A percentile compares a stretch with the other conserved stretches of the same genome.
Conservation (phyloP, 2,113 vertebrate genomes). For the Beaufortia kweichowensis region DNA sequence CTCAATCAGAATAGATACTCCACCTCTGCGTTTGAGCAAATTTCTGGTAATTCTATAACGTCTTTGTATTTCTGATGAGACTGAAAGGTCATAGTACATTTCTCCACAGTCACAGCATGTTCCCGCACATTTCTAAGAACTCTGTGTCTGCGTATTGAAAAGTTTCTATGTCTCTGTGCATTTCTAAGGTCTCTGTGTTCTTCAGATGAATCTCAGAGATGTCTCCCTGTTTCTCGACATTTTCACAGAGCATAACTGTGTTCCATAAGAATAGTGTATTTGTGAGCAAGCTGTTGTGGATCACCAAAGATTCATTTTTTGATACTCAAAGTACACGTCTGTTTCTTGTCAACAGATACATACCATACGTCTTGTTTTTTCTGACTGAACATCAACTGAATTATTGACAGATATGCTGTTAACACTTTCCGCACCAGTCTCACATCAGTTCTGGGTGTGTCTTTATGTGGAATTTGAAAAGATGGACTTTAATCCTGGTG, state of each 20-base stretch:
- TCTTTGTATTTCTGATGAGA: slow-evolving; percentile 30
- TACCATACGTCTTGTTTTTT: not conserved
- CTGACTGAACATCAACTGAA: not conserved
- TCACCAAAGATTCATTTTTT: not conserved
- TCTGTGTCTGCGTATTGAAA: not conserved
- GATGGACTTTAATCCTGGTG: too few relatives aligned
- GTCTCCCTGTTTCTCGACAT: not conserved
- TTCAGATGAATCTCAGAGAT: not conserved
- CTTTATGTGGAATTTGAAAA: not conserved
- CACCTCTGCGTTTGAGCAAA: not conserved
- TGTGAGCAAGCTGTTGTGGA: not conserved
- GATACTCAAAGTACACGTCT: not conserved
- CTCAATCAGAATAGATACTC: too few relatives aligned
- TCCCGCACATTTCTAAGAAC: not conserved
- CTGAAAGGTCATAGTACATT: slow-evolving; percentile 16
- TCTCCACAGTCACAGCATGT: not conserved
- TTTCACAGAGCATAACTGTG: not conserved
- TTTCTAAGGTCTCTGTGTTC: slow-evolving; percentile 21
- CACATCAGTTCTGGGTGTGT: not conserved
- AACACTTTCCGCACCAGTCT: not conserved
- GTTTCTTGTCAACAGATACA: not conserved
- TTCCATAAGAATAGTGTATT: not conserved
- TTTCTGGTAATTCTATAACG: slow-evolving; percentile 23
- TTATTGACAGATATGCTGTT: not conserved
- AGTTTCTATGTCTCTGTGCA: slow-evolving; percentile 12